Conservation (phyloP, 2,888 invertebrate genomes). For the Anticlea derivata region DNA sequence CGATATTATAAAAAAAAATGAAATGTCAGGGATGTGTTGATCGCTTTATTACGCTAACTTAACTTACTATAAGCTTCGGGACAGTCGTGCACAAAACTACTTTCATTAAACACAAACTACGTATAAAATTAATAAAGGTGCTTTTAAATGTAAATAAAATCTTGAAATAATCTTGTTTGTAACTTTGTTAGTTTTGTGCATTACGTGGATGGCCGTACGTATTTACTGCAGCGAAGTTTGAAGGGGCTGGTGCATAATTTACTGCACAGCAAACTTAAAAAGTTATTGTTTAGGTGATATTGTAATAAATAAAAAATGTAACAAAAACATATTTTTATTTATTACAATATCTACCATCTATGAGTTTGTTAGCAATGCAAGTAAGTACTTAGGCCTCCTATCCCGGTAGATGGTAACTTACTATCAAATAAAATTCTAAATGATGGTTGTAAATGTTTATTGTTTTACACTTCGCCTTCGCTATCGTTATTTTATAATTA, state of each 20-base stretch:
- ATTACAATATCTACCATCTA: no score
- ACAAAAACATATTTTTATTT: no score
- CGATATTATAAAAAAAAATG: conserved; percentile 30
- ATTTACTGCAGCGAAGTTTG: not conserved
- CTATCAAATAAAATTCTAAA: conserved; percentile 46
- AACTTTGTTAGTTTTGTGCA: conserved; percentile 20
- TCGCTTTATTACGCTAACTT: conserved; percentile 40
- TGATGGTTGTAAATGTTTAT: conserved; percentile 63
- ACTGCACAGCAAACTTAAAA: no score
- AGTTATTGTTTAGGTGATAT: no score
- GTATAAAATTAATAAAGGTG: conserved; percentile 14
- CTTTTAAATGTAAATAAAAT: conserved; percentile 7
- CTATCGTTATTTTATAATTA: conserved; percentile 62
- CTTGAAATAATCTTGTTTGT: not conserved
- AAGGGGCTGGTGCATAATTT: no score
- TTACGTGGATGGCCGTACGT: not conserved
- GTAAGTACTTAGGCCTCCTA: not conserved
- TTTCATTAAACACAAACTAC: not conserved
- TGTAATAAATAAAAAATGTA: no score
- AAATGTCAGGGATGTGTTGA: conserved; percentile 26
- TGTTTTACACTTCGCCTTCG: conserved; percentile 57
- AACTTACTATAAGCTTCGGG: conserved; percentile 15
- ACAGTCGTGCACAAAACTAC: conserved; percentile 23
- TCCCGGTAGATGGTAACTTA: not conserved
- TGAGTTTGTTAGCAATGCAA: not conserved